A percentile compares a stretch with the other conserved stretches of the same genome.
Conservation (phyloP, 2,113 vertebrate species). For the Gulo gulo region DNA sequence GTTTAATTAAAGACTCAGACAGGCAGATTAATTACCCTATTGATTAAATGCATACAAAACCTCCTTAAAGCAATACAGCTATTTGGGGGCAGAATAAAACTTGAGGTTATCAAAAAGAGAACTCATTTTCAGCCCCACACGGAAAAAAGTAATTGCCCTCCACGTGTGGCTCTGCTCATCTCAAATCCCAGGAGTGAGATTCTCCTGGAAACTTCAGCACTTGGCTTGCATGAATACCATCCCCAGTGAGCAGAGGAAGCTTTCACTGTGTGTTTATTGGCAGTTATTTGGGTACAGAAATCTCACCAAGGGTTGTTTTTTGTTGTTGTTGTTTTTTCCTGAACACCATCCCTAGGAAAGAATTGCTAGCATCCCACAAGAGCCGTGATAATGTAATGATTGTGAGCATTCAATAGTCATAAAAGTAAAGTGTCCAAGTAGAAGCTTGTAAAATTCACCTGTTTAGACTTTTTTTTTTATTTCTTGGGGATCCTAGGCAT, state of each 20-base stretch:
- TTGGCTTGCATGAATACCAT: not conserved
- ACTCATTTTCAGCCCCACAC: not conserved
- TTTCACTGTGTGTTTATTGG: not conserved
- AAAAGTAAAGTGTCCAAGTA: not conserved
- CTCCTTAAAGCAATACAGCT: slow-evolving; percentile 53
- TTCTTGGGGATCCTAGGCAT: not conserved
- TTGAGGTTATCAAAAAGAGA: slow-evolving; percentile 30
- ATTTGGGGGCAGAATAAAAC: slow-evolving; percentile 47
- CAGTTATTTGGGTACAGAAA: slow-evolving; percentile 17
- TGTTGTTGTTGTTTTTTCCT: not conserved
- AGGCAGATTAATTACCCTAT: slow-evolving; percentile 68
- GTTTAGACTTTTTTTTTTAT: not conserved
- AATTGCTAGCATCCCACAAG: not conserved
- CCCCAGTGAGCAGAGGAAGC: not conserved
- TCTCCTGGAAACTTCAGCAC: slow-evolving; percentile 18
- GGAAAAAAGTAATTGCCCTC: slow-evolving; percentile 34
- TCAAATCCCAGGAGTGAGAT: slow-evolving; percentile 8
- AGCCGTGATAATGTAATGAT: not conserved
- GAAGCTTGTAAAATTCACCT: not conserved
- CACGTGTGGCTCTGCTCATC: not conserved
- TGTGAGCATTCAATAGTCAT: not conserved
- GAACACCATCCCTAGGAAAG: not conserved
- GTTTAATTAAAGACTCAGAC: slow-evolving; percentile 75
- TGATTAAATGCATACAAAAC: slow-evolving; percentile 68
- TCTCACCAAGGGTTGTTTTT: not conserved